A percentile compares a stretch with the other conserved stretches of the same genome.
These are phyloP conservation scores for Clistopyga incitator DNA, from an alignment of 2,888 invertebrate genomes.

Conservation along the genomic window DNA sequence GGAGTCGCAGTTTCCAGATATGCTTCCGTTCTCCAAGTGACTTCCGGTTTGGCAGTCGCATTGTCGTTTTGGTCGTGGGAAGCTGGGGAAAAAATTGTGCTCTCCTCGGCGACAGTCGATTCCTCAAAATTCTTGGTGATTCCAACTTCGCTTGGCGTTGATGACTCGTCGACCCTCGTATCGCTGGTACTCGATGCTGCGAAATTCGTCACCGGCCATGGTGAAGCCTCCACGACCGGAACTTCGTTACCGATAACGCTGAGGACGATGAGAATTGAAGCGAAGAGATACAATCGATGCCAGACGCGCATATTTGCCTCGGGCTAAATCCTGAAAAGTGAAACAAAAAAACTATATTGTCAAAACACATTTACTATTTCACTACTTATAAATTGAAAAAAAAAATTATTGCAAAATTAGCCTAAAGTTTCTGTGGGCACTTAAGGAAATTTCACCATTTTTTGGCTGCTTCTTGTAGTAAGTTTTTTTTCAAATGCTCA, in stretches of 20 bases:
- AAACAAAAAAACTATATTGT: neutral
- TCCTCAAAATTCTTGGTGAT: constrained; percentile 19
- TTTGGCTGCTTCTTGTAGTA: neutral
- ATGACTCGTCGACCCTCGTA: constrained; percentile 1
- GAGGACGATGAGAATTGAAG: constrained; percentile 29
- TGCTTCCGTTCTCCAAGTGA: neutral
- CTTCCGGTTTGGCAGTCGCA: neutral
- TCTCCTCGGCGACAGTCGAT: constrained; percentile 15
- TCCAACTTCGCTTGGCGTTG: constrained; percentile 3
- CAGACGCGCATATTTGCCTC: constrained; percentile 29
- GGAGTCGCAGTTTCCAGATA: neutral
- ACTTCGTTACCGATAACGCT: constrained; percentile 43
- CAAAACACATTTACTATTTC: no score
- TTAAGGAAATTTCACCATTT: no score
- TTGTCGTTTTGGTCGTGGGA: neutral
- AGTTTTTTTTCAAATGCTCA: neutral
- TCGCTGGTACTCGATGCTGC: constrained; percentile 6
- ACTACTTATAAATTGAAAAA: no score
- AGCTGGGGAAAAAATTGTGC: neutral
- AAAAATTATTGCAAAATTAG: no score
- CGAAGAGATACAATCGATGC: constrained; percentile 39
- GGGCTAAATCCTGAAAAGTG: constrained; percentile 12
- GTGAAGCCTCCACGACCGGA: constrained; percentile 28
- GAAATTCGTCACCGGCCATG: constrained; percentile 21
- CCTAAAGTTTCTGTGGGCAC: no score